phyloP scores from a whole-genome alignment of 1,140 invertebrate genomes.

The Caenorhabditis inopinata region DNA sequence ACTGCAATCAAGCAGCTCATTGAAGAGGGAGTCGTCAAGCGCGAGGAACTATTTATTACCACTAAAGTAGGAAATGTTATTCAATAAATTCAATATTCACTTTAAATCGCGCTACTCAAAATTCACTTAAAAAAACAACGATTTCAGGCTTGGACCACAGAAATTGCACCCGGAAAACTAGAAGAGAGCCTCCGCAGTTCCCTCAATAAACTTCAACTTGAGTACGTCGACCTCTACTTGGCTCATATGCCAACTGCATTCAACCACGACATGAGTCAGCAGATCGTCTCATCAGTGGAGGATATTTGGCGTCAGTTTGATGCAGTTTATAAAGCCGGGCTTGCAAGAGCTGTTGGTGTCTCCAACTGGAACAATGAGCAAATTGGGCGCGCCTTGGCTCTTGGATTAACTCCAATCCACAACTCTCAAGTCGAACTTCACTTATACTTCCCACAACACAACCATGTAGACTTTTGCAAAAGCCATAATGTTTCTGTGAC shows the following conservation, averaged over 20 bases:
- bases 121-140: too few relatives aligned
- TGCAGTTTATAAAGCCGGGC: slow-evolving; percentile 29
- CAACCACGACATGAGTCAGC: background rate
- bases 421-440: slow-evolving; percentile 55
- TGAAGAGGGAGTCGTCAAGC: slow-evolving; percentile 73
- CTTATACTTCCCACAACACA: slow-evolving; percentile 52
- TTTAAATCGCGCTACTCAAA: too few relatives aligned
- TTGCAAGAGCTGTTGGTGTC: slow-evolving; percentile 49
- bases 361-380: slow-evolving; percentile 52
- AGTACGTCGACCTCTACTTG: slow-evolving; percentile 54
- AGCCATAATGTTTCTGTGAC: slow-evolving; percentile 51
- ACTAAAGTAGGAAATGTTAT: slow-evolving; percentile 75
- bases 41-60: slow-evolving; percentile 79
- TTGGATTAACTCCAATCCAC: slow-evolving; percentile 52
- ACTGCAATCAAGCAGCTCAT: slow-evolving; percentile 77
- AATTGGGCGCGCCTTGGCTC: slow-evolving; percentile 43
- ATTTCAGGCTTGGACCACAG: slow-evolving; percentile 71
- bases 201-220: slow-evolving; percentile 46
- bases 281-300: background rate
- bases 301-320: slow-evolving; percentile 36
- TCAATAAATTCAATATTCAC: too few relatives aligned
- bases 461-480: slow-evolving; percentile 55
- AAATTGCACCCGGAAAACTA: slow-evolving; percentile 23
- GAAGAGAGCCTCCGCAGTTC: slow-evolving; percentile 38
- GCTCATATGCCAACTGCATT: slow-evolving; percentile 41